Conservation (phyloP, 2,797 vertebrate species). For the Botia almorhae region DNA sequence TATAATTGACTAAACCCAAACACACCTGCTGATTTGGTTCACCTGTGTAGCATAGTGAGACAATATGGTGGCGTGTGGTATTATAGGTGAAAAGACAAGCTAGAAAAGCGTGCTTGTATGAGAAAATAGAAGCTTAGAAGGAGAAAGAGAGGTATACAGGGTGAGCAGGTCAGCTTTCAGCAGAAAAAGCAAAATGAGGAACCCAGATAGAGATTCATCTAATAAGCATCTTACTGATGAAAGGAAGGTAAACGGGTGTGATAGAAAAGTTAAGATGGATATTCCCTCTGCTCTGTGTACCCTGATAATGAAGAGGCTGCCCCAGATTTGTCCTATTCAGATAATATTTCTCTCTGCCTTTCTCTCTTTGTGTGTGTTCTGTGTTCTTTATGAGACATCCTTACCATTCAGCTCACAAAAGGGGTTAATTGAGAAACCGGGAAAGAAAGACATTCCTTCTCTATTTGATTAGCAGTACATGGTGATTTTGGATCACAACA, state of each 20-base stretch:
- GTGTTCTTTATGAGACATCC: slow-evolving; percentile 22
- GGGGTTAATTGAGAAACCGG: slow-evolving; percentile 39
- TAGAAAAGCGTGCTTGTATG: slow-evolving; percentile 30
- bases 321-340: slow-evolving; percentile 48
- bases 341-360: slow-evolving; percentile 35
- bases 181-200: slow-evolving; percentile 25
- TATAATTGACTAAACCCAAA: slow-evolving; percentile 26
- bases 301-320: slow-evolving; percentile 52
- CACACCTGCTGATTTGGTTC: slow-evolving; percentile 44
- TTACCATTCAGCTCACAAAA: slow-evolving; percentile 44
- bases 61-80: slow-evolving; percentile 10
- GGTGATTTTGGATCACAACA: slow-evolving; percentile 23
- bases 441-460: slow-evolving; percentile 44
- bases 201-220: slow-evolving; percentile 43
- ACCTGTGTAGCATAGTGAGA: slow-evolving; percentile 11
- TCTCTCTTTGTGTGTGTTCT: slow-evolving; percentile 6
- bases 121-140: slow-evolving; percentile 6
- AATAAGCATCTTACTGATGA: slow-evolving; percentile 24
- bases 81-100: slow-evolving; percentile 22
- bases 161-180: slow-evolving; percentile 21
- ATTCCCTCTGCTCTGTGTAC: slow-evolving; percentile 15
- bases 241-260: slow-evolving; percentile 27
- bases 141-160: background rate
- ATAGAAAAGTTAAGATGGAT: slow-evolving; percentile 42
- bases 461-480: slow-evolving; percentile 35